phyloP scores from a whole-genome alignment of 2,113 vertebrate species.

The Panurus biarmicus region DNA sequence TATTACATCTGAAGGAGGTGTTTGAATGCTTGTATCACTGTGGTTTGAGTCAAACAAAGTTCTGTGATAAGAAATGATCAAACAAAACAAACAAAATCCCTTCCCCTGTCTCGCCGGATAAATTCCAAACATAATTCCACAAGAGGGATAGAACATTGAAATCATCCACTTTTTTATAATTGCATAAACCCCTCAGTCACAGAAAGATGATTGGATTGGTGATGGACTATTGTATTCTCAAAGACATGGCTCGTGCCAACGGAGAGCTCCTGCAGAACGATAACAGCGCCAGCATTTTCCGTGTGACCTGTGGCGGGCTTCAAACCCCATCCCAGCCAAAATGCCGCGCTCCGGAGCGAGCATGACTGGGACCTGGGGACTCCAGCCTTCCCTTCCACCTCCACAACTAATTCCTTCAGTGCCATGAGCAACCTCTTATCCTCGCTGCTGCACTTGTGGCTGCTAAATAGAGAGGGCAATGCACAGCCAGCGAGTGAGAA shows the following conservation, averaged over 20 bases:
- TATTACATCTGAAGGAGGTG: conserved; percentile 66
- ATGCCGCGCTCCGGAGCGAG: not conserved
- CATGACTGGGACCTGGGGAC: not conserved
- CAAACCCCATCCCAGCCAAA: conserved; percentile 34
- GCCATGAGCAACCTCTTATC: conserved; percentile 26
- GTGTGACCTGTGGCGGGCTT: not conserved
- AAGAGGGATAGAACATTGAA: conserved; percentile 58
- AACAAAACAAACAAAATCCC: conserved; percentile 69
- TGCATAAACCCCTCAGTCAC: conserved; percentile 63
- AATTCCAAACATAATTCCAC: conserved; percentile 67
- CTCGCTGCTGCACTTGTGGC: conserved; percentile 13
- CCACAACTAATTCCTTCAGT: conserved; percentile 49
- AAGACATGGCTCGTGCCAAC: conserved; percentile 43
- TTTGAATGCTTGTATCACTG: conserved; percentile 64
- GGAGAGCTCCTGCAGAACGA: conserved; percentile 25
- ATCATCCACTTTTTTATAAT: conserved; percentile 63
- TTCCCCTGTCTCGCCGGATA: conserved; percentile 33
- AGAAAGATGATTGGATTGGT: conserved; percentile 60
- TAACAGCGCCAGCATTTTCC: not conserved
- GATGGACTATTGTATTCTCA: conserved; percentile 51
- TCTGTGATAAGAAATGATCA: conserved; percentile 71
- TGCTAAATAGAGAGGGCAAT: not conserved
- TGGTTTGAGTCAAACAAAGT: conserved; percentile 68
- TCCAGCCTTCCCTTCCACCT: not conserved
- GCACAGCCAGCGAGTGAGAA: not conserved